Evolutionary conservation across 2,797 vertebrate genomes (phyloP).

Genomic region (Coendou prehensilis): DNA sequence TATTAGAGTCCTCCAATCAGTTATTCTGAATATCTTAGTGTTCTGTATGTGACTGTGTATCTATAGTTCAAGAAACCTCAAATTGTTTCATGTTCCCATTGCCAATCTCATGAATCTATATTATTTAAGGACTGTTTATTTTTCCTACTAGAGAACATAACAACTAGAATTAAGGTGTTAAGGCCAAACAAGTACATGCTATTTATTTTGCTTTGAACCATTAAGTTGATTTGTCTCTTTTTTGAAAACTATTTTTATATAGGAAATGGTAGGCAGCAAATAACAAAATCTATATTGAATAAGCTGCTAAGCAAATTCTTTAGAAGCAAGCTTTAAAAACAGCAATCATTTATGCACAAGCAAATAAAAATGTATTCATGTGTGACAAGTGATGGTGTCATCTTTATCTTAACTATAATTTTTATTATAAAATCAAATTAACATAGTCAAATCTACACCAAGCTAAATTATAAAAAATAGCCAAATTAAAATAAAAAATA

Average conservation of each 20-base stretch:
- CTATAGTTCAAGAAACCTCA: not conserved
- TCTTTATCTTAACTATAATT: constrained; percentile 1
- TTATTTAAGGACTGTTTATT: not conserved
- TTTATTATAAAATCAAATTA: constrained; percentile 12
- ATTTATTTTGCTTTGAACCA: constrained; percentile 32
- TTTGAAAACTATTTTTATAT: not conserved
- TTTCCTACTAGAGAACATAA: not conserved
- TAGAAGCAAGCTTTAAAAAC: not conserved
- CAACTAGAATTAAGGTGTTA: not conserved
- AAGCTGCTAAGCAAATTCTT: not conserved
- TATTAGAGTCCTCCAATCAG: not conserved
- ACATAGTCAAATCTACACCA: constrained; percentile 35
- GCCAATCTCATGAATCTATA: not conserved
- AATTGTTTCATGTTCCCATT: not conserved
- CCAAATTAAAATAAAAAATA: not conserved
- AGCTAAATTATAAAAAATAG: not conserved
- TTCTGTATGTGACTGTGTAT: not conserved
- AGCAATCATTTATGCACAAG: not conserved
- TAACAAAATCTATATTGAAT: not conserved
- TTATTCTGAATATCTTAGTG: not conserved
- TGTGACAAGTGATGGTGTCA: not conserved
- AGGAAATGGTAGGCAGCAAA: not conserved
- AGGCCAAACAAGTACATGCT: not conserved
- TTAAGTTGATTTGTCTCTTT: constrained; percentile 7
- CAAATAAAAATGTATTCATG: constrained; percentile 36